phyloP scores from a whole-genome alignment of 2,113 vertebrate species.

The Spea bombifrons region DNA sequence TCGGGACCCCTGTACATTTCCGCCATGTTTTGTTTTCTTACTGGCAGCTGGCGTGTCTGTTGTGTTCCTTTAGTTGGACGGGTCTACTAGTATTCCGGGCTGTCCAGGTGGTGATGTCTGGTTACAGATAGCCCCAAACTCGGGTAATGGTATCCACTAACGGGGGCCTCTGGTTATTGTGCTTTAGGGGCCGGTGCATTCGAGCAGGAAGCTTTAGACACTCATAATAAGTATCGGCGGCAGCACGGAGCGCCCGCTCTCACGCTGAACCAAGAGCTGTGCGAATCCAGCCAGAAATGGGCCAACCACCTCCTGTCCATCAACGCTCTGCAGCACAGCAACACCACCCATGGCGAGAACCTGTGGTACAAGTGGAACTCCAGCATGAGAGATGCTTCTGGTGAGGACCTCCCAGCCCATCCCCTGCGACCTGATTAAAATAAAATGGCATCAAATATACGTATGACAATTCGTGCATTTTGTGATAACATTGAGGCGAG shows the following conservation, averaged over 20 bases:
- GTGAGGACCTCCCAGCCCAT: slow-evolving; percentile 4
- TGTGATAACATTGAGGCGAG: no score
- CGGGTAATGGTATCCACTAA: neutral
- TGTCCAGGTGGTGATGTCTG: neutral
- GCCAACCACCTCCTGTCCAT: slow-evolving; percentile 56
- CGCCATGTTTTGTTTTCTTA: no score
- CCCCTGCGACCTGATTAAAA: slow-evolving; percentile 6
- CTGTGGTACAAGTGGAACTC: slow-evolving; percentile 54
- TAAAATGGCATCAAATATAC: no score
- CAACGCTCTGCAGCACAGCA: slow-evolving; percentile 52
- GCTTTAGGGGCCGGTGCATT: slow-evolving; percentile 40
- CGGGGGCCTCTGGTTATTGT: neutral
- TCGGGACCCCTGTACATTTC: no score
- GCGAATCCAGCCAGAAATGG: slow-evolving; percentile 59
- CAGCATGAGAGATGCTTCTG: neutral
- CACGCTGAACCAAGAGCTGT: slow-evolving; percentile 50
- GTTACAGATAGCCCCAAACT: neutral
- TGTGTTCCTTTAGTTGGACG: no score
- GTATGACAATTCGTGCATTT: no score
- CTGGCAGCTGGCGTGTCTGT: no score
- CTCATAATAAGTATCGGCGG: slow-evolving; percentile 61
- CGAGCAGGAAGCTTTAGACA: slow-evolving; percentile 54
- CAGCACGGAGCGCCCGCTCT: slow-evolving; percentile 50
- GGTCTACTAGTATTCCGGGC: no score
- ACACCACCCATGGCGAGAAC: slow-evolving; percentile 61